Evolutionary conservation across 2,113 vertebrate species (phyloP).

Genomic region (Mionectes macconnelli): DNA sequence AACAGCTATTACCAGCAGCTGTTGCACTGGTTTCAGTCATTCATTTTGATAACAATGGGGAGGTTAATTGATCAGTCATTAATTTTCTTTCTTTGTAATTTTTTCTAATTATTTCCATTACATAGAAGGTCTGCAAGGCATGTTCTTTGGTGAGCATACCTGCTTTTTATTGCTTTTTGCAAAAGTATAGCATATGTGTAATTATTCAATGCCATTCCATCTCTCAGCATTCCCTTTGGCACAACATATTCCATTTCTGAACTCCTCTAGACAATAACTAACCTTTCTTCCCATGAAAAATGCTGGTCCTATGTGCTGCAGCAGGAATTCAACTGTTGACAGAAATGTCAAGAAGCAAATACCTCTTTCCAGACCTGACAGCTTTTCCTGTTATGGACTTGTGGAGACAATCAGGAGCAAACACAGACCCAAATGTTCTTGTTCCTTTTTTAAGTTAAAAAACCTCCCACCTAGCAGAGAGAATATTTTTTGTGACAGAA

Average conservation of each 20-base stretch:
- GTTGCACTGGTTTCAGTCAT: not conserved
- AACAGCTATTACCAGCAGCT: not conserved
- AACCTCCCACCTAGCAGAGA: not conserved
- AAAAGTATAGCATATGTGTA: not conserved
- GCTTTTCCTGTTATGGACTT: not conserved
- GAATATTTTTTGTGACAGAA: not conserved
- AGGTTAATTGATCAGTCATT: conserved; percentile 12
- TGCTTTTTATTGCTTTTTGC: not conserved
- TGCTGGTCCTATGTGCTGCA: rapidly evolving
- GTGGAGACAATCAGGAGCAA: not conserved
- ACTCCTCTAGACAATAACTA: not conserved
- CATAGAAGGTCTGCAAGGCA: not conserved
- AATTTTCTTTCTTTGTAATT: not conserved
- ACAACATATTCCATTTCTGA: not conserved
- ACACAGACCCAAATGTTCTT: not conserved
- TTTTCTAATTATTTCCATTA: conserved; percentile 17
- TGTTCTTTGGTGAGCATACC: not conserved
- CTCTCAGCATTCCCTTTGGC: not conserved
- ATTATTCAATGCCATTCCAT: not conserved
- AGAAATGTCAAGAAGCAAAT: not conserved
- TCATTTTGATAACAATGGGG: conserved; percentile 1
- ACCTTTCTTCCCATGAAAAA: not conserved
- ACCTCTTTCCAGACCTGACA: not conserved
- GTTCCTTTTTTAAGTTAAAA: not conserved
- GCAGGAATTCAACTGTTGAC: not conserved